Evolutionary conservation across 1,140 invertebrate genomes (phyloP), one percentile per base, ranked within the genome.

Genomic region (Metopolophium dirhodum): DNA sequence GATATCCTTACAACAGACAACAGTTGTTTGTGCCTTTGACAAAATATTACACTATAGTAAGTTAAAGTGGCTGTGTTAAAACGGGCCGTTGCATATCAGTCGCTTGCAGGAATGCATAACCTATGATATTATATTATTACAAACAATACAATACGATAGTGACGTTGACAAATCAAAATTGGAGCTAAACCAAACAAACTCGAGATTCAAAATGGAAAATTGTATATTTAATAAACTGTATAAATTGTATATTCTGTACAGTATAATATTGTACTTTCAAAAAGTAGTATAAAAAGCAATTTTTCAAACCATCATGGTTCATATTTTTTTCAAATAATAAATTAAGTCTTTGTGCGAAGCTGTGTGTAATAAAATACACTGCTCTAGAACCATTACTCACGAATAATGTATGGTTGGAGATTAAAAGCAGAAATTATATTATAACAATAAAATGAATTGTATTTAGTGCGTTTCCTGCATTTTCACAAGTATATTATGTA

Each of bases 381-480:
- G 23, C 77, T 82, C 77, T 7, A 35, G 41, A 85, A 85, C 37
- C 83, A 85, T 85, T 41, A 85, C 9, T 85, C 83, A 85, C 41
- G 11, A 85, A 85, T 85, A 85, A 85, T 85, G 37, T 85, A 83
- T 83, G 35, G 77, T 83, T 83, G 35, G 77, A 85, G 83, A 85
- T 85, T 85, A 85, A 85, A 85, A 85, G 37, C 83, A 85, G 83
- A 85, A 85, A 85, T 85, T 85, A 45, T 41, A 85, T 85, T 85
- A 45, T 85, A 22, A 85, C 41, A 85, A 41, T 85, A 85, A 41
- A 85, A 85, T 85, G 41, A 41, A 85, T 41, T 85, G 83, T 41
- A 45, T 41, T 85, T 85, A 85, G 23, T 85, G 41, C 23, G 37
- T 85, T 85, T 45, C 3, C 83, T 85, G 37, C 23, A 85, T 85